Evolutionary conservation across 2,797 vertebrate genomes (phyloP).

Genomic region (Gallinago stenura): DNA sequence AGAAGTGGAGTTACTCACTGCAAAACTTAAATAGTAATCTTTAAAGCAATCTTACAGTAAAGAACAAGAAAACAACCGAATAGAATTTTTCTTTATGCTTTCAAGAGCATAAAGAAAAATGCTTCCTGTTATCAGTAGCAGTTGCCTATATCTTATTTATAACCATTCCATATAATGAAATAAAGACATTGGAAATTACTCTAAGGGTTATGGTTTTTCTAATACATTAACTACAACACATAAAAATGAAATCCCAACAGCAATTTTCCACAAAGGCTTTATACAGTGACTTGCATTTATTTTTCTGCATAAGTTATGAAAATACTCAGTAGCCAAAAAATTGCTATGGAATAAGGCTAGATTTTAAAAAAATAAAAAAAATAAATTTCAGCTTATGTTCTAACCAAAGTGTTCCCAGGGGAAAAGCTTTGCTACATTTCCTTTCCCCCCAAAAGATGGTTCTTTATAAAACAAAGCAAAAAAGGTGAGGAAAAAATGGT

Average conservation of each 20-base stretch:
- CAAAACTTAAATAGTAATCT: background rate
- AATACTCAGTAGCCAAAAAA: background rate
- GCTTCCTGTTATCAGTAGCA: background rate
- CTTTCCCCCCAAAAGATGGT: background rate
- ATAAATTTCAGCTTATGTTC: background rate
- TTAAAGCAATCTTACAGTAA: background rate
- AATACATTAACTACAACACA: background rate
- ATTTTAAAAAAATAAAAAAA: background rate
- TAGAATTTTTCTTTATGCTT: background rate
- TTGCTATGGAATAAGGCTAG: background rate
- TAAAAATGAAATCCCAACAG: background rate
- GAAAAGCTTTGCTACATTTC: conserved; percentile 28
- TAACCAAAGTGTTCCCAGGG: conserved; percentile 34
- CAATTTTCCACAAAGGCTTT: background rate
- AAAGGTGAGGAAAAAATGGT: conserved; percentile 40
- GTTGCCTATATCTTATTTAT: background rate
- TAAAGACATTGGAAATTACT: background rate
- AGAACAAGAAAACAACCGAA: background rate
- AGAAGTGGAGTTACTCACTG: background rate
- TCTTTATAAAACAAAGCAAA: conserved; percentile 51
- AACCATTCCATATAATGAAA: background rate
- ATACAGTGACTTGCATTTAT: background rate
- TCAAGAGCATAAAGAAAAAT: background rate
- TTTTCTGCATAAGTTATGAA: conserved; percentile 14
- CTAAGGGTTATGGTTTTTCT: background rate